Conservation (phyloP, 2,797 vertebrate species). For the Eulemur rubriventer region DNA sequence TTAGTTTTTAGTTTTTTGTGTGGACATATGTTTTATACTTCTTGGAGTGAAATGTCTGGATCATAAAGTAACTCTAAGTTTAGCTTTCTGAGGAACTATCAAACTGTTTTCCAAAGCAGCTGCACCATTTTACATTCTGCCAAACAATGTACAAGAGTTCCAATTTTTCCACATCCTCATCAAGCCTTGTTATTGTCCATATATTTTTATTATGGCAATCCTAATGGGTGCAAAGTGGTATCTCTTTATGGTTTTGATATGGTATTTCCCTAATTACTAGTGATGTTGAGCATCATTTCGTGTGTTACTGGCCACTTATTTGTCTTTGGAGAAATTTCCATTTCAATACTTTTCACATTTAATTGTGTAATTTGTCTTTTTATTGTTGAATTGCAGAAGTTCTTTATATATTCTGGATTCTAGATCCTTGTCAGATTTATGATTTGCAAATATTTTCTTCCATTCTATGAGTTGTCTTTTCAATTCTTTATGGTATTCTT, state of each 20-base stretch:
- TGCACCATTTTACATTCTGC: neutral
- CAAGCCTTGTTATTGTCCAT: neutral
- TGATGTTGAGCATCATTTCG: neutral
- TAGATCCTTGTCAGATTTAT: neutral
- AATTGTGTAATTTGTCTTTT: neutral
- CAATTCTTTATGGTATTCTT: neutral
- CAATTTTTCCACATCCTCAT: neutral
- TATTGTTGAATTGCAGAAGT: neutral
- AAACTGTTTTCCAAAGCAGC: neutral
- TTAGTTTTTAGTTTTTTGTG: neutral
- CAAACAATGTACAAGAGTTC: neutral
- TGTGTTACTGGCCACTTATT: neutral
- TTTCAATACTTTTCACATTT: neutral
- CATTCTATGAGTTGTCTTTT: neutral
- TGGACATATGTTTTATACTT: neutral
- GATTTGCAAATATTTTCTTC: neutral
- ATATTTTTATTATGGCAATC: neutral
- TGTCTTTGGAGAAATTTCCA: neutral
- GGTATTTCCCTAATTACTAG: neutral
- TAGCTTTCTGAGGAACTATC: neutral
- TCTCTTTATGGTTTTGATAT: neutral
- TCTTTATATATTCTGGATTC: neutral
- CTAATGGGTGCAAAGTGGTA: neutral
- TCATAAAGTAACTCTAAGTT: neutral
- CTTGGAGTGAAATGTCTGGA: neutral